Evolutionary conservation across 2,113 vertebrate genomes (phyloP).

Genomic region (Sigmodon hispidus): DNA sequence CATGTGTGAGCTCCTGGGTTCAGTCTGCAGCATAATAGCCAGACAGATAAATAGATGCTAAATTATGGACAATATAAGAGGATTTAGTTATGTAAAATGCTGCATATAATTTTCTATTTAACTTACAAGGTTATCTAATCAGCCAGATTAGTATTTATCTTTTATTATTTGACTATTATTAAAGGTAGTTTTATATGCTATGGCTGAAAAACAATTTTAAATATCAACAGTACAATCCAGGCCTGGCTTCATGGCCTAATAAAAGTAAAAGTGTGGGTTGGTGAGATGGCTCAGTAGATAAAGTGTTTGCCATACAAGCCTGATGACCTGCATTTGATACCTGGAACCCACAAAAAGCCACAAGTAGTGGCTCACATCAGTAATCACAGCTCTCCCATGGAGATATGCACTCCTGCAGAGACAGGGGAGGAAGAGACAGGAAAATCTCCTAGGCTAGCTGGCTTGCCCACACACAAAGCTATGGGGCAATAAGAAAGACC

Average conservation of each 20-base stretch:
- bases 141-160: slow-evolving; percentile 6
- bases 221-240: not conserved
- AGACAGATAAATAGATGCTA: not conserved
- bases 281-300: not conserved
- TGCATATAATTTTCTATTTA: slow-evolving; percentile 42
- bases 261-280: not conserved
- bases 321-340: not conserved
- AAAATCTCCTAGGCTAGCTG: not conserved
- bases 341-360: not conserved
- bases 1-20: not conserved
- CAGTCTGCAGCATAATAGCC: not conserved
- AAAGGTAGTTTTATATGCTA: not conserved
- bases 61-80: not conserved
- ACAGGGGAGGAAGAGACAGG: not conserved
- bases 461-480: not conserved
- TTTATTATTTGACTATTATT: slow-evolving; percentile 3
- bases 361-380: not conserved
- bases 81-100: slow-evolving; percentile 1
- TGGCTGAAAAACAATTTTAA: not conserved
- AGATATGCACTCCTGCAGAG: too few species aligned
- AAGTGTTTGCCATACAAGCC: not conserved
- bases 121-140: not conserved
- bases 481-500: not conserved
- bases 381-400: not conserved
- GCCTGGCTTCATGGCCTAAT: not conserved